Percentiles rank a stretch among this genome's conserved stretches.
These are phyloP conservation scores for Melanogrammus aeglefinus DNA, from an alignment of 2,797 vertebrate genomes.

Conservation along the genomic window DNA sequence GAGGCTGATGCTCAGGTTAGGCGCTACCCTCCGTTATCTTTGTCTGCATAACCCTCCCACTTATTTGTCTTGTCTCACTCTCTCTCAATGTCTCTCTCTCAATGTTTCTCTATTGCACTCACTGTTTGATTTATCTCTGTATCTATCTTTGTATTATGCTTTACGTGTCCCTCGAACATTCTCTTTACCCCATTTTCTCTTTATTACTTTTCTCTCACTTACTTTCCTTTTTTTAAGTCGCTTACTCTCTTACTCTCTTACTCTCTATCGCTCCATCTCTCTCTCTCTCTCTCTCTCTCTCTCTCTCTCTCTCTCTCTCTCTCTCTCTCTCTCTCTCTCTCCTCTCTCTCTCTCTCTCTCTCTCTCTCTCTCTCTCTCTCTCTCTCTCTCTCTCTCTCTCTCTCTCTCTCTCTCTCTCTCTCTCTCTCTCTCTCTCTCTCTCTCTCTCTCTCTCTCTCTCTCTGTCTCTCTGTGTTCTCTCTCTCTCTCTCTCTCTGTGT, in stretches of 20 bases:
- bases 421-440: background rate
- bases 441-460: too few species aligned
- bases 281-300: slow-evolving; percentile 8
- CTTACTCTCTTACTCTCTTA: too few species aligned
- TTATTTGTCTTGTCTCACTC: background rate
- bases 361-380: background rate
- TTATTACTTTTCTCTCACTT: background rate
- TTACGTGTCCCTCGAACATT: background rate
- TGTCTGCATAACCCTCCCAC: background rate
- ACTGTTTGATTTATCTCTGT: background rate
- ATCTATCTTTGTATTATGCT: background rate
- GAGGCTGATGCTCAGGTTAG: slow-evolving; percentile 85
- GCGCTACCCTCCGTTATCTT: background rate
- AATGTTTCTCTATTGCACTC: background rate
- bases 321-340: background rate
- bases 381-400: too few species aligned
- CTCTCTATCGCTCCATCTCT: too few species aligned
- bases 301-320: background rate
- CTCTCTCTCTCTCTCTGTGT: background rate
- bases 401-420: slow-evolving; percentile 5
- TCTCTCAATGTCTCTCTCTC: too few species aligned
- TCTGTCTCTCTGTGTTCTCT: background rate
- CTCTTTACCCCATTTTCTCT: background rate
- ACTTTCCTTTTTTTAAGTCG: too few species aligned
- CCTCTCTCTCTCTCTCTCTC: slow-evolving; percentile 5